phyloP scores from a whole-genome alignment of 2,113 vertebrate species.

The Salminus brasiliensis region DNA sequence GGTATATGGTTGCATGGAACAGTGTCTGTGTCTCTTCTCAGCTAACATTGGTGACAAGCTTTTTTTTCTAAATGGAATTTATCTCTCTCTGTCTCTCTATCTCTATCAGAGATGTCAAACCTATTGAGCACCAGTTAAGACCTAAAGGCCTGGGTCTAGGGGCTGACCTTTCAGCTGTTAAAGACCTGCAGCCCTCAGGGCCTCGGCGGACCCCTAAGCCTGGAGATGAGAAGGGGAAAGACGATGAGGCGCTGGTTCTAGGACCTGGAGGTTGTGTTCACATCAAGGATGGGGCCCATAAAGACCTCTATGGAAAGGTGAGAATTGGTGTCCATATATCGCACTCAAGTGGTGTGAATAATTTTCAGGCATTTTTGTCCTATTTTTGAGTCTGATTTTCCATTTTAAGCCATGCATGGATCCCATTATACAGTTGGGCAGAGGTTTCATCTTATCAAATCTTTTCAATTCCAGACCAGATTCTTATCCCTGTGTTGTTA shows the following conservation, averaged over 20 bases:
- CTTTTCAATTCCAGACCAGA: too few species aligned
- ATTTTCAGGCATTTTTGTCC: neutral
- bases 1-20: too few species aligned
- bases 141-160: slow-evolving; percentile 89
- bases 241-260: slow-evolving; percentile 77
- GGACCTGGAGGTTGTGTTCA: slow-evolving; percentile 78
- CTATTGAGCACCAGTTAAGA: slow-evolving; percentile 80
- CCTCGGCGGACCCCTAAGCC: slow-evolving; percentile 71
- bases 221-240: slow-evolving; percentile 74
- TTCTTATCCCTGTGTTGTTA: neutral
- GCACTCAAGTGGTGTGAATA: neutral
- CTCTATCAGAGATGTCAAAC: slow-evolving; percentile 80
- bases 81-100: too few species aligned
- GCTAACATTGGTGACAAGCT: too few species aligned
- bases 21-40: too few species aligned
- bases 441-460: neutral
- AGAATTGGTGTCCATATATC: neutral
- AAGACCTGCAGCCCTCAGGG: slow-evolving; percentile 72
- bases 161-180: slow-evolving; percentile 78
- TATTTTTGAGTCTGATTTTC: neutral
- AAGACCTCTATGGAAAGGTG: slow-evolving; percentile 87
- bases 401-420: too few species aligned
- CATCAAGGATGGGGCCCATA: slow-evolving; percentile 81
- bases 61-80: too few species aligned
- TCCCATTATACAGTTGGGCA: too few species aligned